Base-by-base conservation (phyloP, 2,888 invertebrate species). In the Lasioglossum oenotherae region DNA sequence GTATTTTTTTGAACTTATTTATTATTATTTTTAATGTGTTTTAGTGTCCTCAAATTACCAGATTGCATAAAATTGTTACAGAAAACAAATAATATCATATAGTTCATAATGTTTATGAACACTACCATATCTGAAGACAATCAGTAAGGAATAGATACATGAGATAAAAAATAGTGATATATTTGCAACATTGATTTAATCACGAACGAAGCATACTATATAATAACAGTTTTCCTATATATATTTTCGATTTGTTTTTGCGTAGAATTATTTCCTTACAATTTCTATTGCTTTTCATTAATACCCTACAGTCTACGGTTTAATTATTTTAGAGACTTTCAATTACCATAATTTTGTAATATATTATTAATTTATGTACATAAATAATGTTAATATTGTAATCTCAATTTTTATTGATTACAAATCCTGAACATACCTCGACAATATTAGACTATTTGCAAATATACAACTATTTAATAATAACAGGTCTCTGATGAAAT, bases 391-490 rank as follows among this genome's bases (percentile, higher is more conserved):
- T 69, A 82, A 60, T 27, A 78, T 60, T 27, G 2, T 67, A 69
- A 16, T 41, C 44, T 35, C 16, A 38, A 44, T 23, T 53, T 74
- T 72, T 53, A 41, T 57, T 12, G 19, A 67, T 44, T 67, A 44
- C 67, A 67, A 4, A 27, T n/a, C 38, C 31, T 27, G 12, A n/a
- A 80, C 49, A 81, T 46, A 74, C 72, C n/a, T 46, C 6, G 19
- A 19, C 19, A 1, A 60, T 23, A 53, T 4, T 69, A 27, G 12
- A 57, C 23, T 46, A 35, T 57, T 46, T 38, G 38, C 19, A 60
- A 82, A 49, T 35, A 72, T 31, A n/a, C 12, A 53, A 81, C 31
- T 74, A 71, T 82, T 74, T 57, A 60, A 31, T 81, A 23, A 35
- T 10, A 69, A 8, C 38, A 69, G 10, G n/a, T 57, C n/a, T 27